Evolutionary conservation across 2,888 invertebrate genomes (phyloP).

Genomic region (Hydrotaea diabolus): DNA sequence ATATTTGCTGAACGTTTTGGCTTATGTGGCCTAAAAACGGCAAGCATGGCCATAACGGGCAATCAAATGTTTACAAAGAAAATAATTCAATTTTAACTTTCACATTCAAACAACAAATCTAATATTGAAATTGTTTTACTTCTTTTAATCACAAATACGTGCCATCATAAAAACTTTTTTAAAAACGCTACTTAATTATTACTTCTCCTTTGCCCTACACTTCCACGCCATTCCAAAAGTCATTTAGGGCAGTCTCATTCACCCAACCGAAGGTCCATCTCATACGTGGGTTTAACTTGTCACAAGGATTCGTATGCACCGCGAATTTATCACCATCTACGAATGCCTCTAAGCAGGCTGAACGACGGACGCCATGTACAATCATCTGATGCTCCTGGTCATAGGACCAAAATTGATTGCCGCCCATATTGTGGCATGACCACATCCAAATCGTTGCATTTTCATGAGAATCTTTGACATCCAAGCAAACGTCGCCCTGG

Average conservation of each 20-base stretch:
- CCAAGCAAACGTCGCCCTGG: conserved; percentile 89
- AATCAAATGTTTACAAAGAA: too few relatives aligned
- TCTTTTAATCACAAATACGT: too few relatives aligned
- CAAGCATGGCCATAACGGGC: too few relatives aligned
- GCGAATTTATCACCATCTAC: conserved; percentile 82
- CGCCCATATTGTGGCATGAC: conserved; percentile 93
- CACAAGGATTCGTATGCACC: conserved; percentile 87
- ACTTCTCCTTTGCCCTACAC: neutral
- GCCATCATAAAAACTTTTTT: too few relatives aligned
- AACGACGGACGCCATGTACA: conserved; percentile 64
- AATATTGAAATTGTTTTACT: too few relatives aligned
- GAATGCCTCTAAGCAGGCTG: conserved; percentile 85
- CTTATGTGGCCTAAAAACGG: too few relatives aligned
- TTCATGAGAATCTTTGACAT: conserved; percentile 86
- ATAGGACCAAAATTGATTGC: conserved; percentile 95
- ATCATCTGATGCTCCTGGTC: conserved; percentile 82
- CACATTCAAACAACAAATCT: too few relatives aligned
- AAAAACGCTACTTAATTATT: neutral
- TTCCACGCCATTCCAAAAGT: conserved; percentile 67
- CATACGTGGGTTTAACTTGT: conserved; percentile 76
- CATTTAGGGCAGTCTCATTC: conserved; percentile 73
- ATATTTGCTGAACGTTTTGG: too few relatives aligned
- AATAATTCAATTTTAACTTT: too few relatives aligned
- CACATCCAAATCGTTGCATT: conserved; percentile 89
- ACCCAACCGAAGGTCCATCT: conserved; percentile 75